Base-by-base conservation (phyloP, 1,140 invertebrate species). In the Eubasilissa regina region DNA sequence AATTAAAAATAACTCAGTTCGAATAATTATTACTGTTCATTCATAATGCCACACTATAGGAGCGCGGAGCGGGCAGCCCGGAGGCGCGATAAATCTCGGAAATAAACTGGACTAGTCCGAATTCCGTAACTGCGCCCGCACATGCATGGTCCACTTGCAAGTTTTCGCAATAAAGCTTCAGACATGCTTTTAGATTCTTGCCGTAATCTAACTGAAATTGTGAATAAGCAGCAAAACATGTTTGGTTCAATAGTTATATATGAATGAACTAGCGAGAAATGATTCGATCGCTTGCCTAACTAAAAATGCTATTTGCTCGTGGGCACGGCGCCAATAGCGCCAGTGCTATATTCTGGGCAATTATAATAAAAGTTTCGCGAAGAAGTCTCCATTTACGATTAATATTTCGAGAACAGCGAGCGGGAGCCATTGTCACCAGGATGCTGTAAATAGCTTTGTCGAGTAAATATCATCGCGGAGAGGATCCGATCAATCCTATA, bases 1-100 rank as follows among this genome's bases (percentile, higher is more conserved):
- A 75, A 62, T 75, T 74, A 8, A 56, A 74, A 56, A 55, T 75
- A 75, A 75, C 73, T 48, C 17, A 11, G 35, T 64, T 13, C 44
- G 55, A 60, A 75, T 75, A 75, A 75, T 75, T 62, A 75, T 75
- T 62, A 47, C 43, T 47, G 44, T 75, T 44, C 74, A 62, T 75
- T 75, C 74, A 75, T 75, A 75, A 60, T 56, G 70, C 70, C 48
- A 56, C 48, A 56, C 70, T 56, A 44, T 48, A 25, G 70, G 19
- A 55, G 25, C 21, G 51, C 53, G 11, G 53, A 51, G 56, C 56
- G 56, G 56, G 56, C 21, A 43, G 70, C 10, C 48, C 53, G 43
- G 70, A 55, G 25, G 51, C 70, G 53, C 70, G 51, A 74, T 74
- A 74, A 74, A 74, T 74, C 70, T 74, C 51, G 53, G 25, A 56